Conservation (phyloP, 2,888 invertebrate genomes). For the Stenolophus ochropezus region DNA sequence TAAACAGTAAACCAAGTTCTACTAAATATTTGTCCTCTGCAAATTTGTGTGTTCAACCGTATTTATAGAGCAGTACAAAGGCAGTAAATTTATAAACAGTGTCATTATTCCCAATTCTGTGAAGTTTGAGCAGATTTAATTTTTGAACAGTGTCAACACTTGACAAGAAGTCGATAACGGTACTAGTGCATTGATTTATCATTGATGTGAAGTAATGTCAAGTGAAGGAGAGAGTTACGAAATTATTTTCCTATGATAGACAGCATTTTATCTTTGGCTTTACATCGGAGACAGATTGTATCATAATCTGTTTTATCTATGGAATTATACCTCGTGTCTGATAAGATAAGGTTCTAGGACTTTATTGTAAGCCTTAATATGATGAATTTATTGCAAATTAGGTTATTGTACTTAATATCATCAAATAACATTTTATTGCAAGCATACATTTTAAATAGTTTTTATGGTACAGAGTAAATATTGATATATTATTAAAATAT, state of each 20-base stretch:
- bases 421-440: background rate
- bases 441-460: too few relatives aligned
- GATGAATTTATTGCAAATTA: background rate
- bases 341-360: constrained; percentile 5
- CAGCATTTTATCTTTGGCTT: constrained; percentile 9
- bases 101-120: constrained; percentile 17
- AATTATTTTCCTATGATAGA: background rate
- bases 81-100: constrained; percentile 6
- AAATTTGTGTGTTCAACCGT: constrained; percentile 4
- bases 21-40: background rate
- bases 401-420: background rate
- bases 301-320: background rate
- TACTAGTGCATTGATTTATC: constrained; percentile 16
- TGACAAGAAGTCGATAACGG: constrained; percentile 13
- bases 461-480: too few relatives aligned
- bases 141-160: constrained; percentile 24
- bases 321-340: background rate
- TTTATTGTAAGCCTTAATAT: background rate
- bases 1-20: background rate
- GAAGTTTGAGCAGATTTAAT: constrained; percentile 1
- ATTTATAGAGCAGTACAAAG: constrained; percentile 19
- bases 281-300: background rate
- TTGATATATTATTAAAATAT: background rate
- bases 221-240: constrained; percentile 1
- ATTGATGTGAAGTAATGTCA: constrained; percentile 10